These are phyloP conservation scores for Rhogogaster chlorosoma DNA, from an alignment of 2,888 invertebrate genomes.

Conservation along the genomic window DNA sequence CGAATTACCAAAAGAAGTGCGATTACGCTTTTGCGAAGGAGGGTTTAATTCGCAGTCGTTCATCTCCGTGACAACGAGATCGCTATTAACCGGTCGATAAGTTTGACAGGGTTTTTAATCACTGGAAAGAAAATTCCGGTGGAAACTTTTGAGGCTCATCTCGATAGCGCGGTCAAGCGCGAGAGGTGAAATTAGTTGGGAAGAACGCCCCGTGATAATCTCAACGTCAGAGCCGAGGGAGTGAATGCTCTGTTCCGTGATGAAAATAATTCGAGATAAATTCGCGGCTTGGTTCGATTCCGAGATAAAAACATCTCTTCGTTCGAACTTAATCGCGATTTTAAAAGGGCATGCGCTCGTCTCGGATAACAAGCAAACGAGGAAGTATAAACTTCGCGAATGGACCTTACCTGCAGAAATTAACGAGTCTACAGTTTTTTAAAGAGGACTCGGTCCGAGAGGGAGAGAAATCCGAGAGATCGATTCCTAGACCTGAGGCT, in stretches of 20 bases:
- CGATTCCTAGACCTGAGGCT: conserved; percentile 68
- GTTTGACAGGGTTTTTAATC: conserved; percentile 42
- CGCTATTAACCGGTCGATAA: conserved; percentile 38
- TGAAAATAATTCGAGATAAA: conserved; percentile 41
- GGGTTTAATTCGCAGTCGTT: not conserved
- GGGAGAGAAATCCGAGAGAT: conserved; percentile 65
- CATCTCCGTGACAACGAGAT: conserved; percentile 17
- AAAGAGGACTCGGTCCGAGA: conserved; percentile 8
- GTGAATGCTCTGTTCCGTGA: not conserved
- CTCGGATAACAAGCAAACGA: conserved; percentile 14
- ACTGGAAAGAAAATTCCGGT: not conserved
- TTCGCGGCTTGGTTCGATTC: not conserved
- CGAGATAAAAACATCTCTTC: conserved; percentile 7
- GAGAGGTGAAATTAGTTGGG: conserved; percentile 30
- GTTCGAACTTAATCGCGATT: not conserved
- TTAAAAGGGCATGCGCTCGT: not conserved
- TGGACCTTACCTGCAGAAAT: not conserved
- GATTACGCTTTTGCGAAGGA: not conserved
- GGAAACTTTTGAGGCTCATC: conserved; percentile 28
- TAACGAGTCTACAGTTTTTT: conserved; percentile 6
- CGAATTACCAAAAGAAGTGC: not conserved
- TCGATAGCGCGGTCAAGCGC: conserved; percentile 43
- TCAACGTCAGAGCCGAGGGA: not conserved
- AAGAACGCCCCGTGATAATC: conserved; percentile 27
- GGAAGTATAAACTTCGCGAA: not conserved